Evolutionary conservation across 1,140 invertebrate species (phyloP), one percentile per base, ranked within the genome.

Genomic region (Achatina immaculata): DNA sequence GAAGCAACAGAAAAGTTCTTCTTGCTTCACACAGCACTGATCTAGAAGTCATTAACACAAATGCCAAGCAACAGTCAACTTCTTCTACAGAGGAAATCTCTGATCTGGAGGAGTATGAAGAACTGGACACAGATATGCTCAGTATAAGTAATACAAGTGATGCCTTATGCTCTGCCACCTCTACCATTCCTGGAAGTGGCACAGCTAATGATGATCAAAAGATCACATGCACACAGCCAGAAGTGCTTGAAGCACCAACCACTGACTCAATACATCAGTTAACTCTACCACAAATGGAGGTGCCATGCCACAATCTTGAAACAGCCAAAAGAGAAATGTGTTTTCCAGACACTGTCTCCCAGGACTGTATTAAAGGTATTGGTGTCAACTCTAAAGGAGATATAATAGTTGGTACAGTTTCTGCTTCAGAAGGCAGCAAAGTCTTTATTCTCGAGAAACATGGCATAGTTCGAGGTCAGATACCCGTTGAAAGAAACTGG

Each of bases 371-470:
- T 9, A 89, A 89, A 48, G 88, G 88, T 7, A 83, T 89, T 19
- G 88, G 87, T 11, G 83, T 88, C 7, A 89, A 87, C 73, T 74
- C 82, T 14, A 3, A 28, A 68, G 88, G 88, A 0, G 87, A 89
- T 77, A 88, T 89, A 72, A 83, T 89, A 73, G 83, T 89, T 19
- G 88, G 85, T 7, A 86, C 88, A 55, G 83, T 85, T 0, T 82
- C 85, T 31, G 77, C 85, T 7, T 21, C 6, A 0, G 79, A 62
- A 7, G 69, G 83, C 45, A 85, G 84, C 43, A 86, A 82, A 62
- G 82, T 89, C n/a, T 87, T 87, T 76, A 78, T 87, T 38, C 80
- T 89, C 28, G 88, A 89, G 78, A 87, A 89, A 77, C 84, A 84
- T 43, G 88, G 87, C 4, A 88, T 89, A 43, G 81, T 89, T 36